Evolutionary conservation across 2,113 vertebrate genomes (phyloP), one percentile per base, ranked within the genome.

Genomic region (Cinclus cinclus): DNA sequence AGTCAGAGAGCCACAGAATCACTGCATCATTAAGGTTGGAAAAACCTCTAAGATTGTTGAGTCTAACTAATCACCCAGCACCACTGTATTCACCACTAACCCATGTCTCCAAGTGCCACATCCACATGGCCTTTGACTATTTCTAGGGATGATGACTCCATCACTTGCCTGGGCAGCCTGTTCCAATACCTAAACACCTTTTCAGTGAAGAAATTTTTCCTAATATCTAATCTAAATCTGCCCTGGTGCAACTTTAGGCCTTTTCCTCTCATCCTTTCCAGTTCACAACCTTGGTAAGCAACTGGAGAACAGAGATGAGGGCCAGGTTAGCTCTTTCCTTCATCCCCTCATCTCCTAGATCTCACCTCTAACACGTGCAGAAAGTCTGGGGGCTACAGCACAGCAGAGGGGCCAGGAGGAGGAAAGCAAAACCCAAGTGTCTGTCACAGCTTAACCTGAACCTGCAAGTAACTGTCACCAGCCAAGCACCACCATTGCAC

Each of bases 351-450:
- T 6, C 39, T 63, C 52, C 39, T 60, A 0, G 0, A 59, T 42
- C 44, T 70, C 39, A 20, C 6, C 24, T 68, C 42, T 22, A 11
- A 16, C 1, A 11, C 0, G 0, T 27, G 13, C 23, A 42, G 44
- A n/a, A 25, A 60, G 20, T 8, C 39, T 37, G 44, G 39, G 41
- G 39, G 53, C 20, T 69, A 1, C 18, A 63, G 39, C 33, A 23
- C 39, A 28, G 60, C 69, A 68, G 52, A 49, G 56, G 18, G 13
- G 41, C 6, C 44, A n/a, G 52, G 35, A n/a, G 15, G 18, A 86
- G 12, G 41, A 68, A 39, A 83, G 35, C 35, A 83, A 47, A 89
- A 68, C 15, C 80, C 49, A 9, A 6, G 10, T 39, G 39, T 16
- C 27, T 21, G 25, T 15, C 10, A 18, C 58, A 52, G 5, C 35